Conservation (phyloP, 2,113 vertebrate genomes). For the Falco punctatus region DNA sequence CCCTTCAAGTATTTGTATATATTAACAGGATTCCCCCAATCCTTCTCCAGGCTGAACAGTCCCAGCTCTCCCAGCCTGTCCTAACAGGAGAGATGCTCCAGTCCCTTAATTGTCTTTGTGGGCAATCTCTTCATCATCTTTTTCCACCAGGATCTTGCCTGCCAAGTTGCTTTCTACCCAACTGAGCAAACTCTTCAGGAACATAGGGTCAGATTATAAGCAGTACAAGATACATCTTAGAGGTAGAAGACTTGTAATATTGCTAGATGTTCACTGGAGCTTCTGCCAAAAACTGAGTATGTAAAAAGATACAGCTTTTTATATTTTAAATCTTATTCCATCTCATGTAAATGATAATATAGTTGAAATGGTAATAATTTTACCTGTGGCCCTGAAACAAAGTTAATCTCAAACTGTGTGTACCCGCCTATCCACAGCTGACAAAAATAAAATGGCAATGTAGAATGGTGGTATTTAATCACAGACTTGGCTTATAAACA, state of each 20-base stretch:
- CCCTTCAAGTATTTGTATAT: background rate
- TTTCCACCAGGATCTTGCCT: background rate
- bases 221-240: background rate
- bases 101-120: background rate
- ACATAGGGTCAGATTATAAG: background rate
- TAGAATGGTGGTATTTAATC: background rate
- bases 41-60: background rate
- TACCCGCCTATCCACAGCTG: background rate
- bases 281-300: background rate
- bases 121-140: background rate
- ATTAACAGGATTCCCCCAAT: background rate
- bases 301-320: background rate
- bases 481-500: background rate
- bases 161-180: background rate
- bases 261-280: background rate
- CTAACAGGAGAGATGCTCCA: background rate
- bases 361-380: background rate
- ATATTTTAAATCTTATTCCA: background rate
- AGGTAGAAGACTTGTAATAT: background rate
- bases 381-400: background rate
- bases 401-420: background rate
- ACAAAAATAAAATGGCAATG: background rate
- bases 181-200: background rate
- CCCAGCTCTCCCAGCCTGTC: background rate
- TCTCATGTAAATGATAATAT: background rate